Base-by-base conservation (phyloP, 1,140 invertebrate species). In the Lamellibrachia luymesi region DNA sequence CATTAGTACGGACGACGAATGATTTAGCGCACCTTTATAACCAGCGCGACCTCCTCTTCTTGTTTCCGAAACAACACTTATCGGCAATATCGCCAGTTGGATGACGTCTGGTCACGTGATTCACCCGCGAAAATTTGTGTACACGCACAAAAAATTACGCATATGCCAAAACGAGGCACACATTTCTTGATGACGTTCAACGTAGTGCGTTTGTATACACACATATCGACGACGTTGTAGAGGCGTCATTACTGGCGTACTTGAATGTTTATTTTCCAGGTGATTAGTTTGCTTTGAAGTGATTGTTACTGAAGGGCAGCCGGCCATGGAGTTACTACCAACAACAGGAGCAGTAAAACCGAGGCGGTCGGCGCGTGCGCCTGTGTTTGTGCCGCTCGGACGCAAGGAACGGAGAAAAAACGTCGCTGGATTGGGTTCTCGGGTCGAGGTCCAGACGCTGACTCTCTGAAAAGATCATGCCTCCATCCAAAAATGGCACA, bases 231-330 rank as follows among this genome's bases (percentile, higher is more conserved):
- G 64, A 80, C 64, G 64, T 80, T 80, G 13, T 22, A 80, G 13
- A 22, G 64, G 64, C 64, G 64, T 1, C 64, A 80, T 80, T 80
- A 80, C 8, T 22, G 17, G 64, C 64, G 64, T 80, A 80, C 64
- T 80, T 80, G 64, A 80, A 80, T 80, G 64, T 80, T 80, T 80
- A 80, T 80, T 80, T 80, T 80, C 64, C 64, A 80, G 64, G 64
- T 80, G 64, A 80, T 80, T 80, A 80, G 64, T 80, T 80, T 80
- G 64, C 64, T 80, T 80, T 80, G 64, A 80, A 80, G 64, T 80
- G 64, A 80, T 80, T 80, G 64, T 80, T 80, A 80, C 25, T 80
- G 64, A 80, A 80, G 64, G 38, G 64, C 64, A 80, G 64, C 64
- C 64, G 17, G 64, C 64, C 64, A 80, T 80, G 64, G 64, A 80